Evolutionary conservation across 2,797 vertebrate genomes (phyloP), one percentile per base, ranked within the genome.

Genomic region (Sebastes trivittatus): DNA sequence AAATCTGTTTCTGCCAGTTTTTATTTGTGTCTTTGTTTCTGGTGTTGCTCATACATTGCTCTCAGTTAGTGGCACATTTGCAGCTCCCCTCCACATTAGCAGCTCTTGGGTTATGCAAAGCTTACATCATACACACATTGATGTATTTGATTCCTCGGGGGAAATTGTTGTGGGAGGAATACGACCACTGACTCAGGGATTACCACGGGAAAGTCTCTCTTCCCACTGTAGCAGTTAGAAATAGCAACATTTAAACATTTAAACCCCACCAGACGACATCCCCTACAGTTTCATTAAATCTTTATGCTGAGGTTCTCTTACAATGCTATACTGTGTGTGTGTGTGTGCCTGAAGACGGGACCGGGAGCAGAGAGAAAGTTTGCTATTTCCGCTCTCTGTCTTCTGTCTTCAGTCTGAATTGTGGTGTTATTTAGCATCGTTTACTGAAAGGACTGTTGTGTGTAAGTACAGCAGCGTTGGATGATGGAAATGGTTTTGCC

Each of bases 241-340:
- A 90, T 91, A 89, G 91, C 82, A 89, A 64, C 82, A 83, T 87
- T 94, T 89, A 93, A 94, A 94, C 82, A 95, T 94, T 94, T 91
- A 94, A 89, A 89, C 58, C 81, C 80, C 80, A 81, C 72, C 84
- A 92, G 89, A 89, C 58, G 69, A 89, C 87, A 61, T 81, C 83
- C 81, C 82, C 88, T 85, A 83, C 86, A 79, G 78, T 80, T 89
- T 80, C 82, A 93, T 93, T 90, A 92, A 94, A 93, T 89, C 87
- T 94, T 93, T 62, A 93, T 90, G 5, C 58, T 13, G 58, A 75
- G 75, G 73, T 83, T 78, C 66, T 81, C 65, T 75, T 79, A 82
- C 76, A 84, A 71, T 77, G 84, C 72, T 38, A 75, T 72, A 72
- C 72, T 69, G 71, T 55, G 30, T 62, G 72, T 65, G 64, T 77